Evolutionary conservation across 2,888 invertebrate genomes (phyloP).

Genomic region (Camptogramma bilineatum): DNA sequence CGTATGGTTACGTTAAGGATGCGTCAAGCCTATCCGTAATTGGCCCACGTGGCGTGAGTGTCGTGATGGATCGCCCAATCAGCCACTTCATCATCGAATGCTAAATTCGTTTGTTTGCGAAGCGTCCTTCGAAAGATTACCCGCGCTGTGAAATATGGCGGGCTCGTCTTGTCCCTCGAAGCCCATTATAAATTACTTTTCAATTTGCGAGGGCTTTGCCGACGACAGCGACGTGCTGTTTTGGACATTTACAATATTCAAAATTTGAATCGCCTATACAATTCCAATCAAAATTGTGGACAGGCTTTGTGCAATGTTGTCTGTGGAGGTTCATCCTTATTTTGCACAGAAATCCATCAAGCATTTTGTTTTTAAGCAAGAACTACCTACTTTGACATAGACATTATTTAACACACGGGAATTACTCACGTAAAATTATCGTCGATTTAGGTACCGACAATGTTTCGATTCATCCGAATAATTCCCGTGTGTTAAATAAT

Average conservation of each 20-base stretch:
- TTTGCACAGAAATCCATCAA: no score
- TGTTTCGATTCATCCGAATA: no score
- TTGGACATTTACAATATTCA: not conserved
- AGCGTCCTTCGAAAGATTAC: constrained; percentile 15
- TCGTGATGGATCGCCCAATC: constrained; percentile 51
- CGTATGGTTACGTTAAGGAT: no score
- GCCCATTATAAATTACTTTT: constrained; percentile 13
- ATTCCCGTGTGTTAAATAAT: no score
- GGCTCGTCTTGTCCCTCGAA: not conserved
- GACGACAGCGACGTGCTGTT: not conserved
- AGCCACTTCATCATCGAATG: constrained; percentile 50
- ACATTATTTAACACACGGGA: no score
- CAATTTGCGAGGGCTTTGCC: constrained; percentile 11
- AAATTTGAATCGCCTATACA: not conserved
- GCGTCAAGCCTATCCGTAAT: no score
- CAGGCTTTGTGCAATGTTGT: no score
- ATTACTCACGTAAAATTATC: no score
- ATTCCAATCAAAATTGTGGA: not conserved
- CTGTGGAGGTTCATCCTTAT: no score
- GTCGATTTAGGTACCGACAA: no score
- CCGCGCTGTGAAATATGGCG: constrained; percentile 11
- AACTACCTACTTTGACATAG: no score
- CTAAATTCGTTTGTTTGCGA: constrained; percentile 48
- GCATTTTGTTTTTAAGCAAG: no score
- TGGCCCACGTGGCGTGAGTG: constrained; percentile 5